Evolutionary conservation across 2,797 vertebrate genomes (phyloP).

Genomic region (Nyctalus aviator): DNA sequence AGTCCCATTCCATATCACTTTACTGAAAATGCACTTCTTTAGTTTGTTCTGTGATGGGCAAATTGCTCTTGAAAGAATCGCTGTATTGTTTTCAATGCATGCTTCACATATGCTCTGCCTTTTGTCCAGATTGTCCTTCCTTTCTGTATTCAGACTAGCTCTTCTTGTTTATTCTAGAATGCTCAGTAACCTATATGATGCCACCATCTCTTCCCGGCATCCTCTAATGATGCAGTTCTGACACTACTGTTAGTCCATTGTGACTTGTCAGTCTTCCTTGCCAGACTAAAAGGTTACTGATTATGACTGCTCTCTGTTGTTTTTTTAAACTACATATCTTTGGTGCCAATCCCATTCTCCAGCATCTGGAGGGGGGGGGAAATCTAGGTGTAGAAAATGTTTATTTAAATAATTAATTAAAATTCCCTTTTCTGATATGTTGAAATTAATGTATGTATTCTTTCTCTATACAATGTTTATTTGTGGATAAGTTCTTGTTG

Average conservation of each 20-base stretch:
- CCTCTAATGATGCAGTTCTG: not conserved
- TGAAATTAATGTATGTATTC: not conserved
- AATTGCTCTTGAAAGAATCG: not conserved
- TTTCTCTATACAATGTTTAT: not conserved
- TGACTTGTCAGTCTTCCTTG: not conserved
- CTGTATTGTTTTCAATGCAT: not conserved
- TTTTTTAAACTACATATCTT: not conserved
- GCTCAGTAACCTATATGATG: not conserved
- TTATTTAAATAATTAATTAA: conserved; percentile 4
- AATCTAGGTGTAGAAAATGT: not conserved
- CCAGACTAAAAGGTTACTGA: not conserved
- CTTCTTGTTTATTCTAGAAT: not conserved
- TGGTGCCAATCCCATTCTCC: not conserved
- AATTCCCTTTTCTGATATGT: not conserved
- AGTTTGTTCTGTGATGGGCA: not conserved
- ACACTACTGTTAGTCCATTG: not conserved
- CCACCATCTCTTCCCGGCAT: not conserved
- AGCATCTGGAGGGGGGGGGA: not conserved
- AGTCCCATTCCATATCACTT: not conserved
- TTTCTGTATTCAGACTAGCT: too few species aligned
- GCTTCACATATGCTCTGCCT: not conserved
- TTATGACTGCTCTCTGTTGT: not conserved
- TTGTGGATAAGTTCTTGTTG: not conserved
- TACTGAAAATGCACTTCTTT: not conserved
- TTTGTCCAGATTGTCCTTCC: not conserved